Base-by-base conservation (phyloP, 2,888 invertebrate genomes). In the Cantharis rufa region DNA sequence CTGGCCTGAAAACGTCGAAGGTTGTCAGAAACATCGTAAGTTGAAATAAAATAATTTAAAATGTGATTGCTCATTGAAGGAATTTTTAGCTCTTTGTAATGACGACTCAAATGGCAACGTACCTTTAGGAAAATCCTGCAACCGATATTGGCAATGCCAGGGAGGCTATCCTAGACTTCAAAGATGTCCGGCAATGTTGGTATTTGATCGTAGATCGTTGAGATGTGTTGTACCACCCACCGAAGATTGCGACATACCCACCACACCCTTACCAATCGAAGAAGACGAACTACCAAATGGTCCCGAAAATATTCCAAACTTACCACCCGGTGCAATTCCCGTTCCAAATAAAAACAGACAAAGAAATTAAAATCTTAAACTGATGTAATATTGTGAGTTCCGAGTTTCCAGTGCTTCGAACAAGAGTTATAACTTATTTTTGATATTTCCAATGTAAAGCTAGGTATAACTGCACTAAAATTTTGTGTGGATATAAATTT, bases 21-120 rank as follows among this genome's bases (percentile, higher is more conserved):
- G 96, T 72, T 97, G 97, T 86, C 96, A 97, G 87, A 96, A 97
- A 86, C 97, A 97, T 90, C 96, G 96, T 96, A 88, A 94, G 95
- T 93, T 83, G 9, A 61, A n/a, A 48, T n/a, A n/a, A 48, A 48
- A n/a, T n/a, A 7, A 48, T 48, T 48, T 2, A 63, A 63, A 24
- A 16, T 48, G 61, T 69, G 71, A 69, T 15, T 10, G 48, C 21
- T 32, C n/a, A 32, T 10, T 4, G 4, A 4, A 24, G 0, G 9
- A 68, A 4, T 74, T 75, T 90, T 70, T 89, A 96, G 96, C 96
- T 76, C 93, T 97, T 71, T 97, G 96, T 89, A 96, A 96, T 86
- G 96, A 96, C 68, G 96, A 96, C 84, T 92, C 97, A 72, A 96
- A 97, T 88, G 96, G 96, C 79, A 96, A 96, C 88, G 96, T 97